Evolutionary conservation across 2,888 invertebrate genomes (phyloP).

Genomic region (Cryptus viduatorius): DNA sequence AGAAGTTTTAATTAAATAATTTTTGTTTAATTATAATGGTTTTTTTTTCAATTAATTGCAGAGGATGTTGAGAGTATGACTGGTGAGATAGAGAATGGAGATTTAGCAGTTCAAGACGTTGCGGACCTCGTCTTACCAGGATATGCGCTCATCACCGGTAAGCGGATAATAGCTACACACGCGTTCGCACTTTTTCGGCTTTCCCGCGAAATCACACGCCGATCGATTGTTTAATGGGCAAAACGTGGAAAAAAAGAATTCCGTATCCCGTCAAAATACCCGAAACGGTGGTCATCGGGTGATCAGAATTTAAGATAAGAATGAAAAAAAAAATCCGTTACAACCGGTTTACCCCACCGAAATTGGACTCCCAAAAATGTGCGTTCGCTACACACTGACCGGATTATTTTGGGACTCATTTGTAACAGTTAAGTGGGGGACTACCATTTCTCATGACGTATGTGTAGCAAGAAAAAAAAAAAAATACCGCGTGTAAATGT

Average conservation of each 20-base stretch:
- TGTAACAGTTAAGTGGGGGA: slow-evolving; percentile 30
- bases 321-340: slow-evolving; percentile 68
- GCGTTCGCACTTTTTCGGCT: slow-evolving; percentile 10
- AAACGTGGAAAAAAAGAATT: neutral
- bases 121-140: slow-evolving; percentile 94
- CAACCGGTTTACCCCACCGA: slow-evolving; percentile 69
- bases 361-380: slow-evolving; percentile 57
- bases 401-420: slow-evolving; percentile 58
- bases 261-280: slow-evolving; percentile 27
- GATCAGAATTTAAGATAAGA: slow-evolving; percentile 44
- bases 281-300: slow-evolving; percentile 33
- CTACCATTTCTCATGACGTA: slow-evolving; percentile 24
- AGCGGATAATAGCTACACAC: slow-evolving; percentile 61
- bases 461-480: neutral
- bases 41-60: slow-evolving; percentile 75
- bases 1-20: slow-evolving; percentile 57
- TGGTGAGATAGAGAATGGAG: slow-evolving; percentile 87
- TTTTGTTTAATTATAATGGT: slow-evolving; percentile 76
- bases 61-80: slow-evolving; percentile 85
- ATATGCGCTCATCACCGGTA: slow-evolving; percentile 95
- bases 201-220: neutral
- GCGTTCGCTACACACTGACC: slow-evolving; percentile 45
- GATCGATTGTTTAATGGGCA: neutral
- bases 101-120: slow-evolving; percentile 91
- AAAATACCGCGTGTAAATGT: neutral